Base-by-base conservation (phyloP, 2,797 vertebrate genomes). In the Pelobates cultripes region DNA sequence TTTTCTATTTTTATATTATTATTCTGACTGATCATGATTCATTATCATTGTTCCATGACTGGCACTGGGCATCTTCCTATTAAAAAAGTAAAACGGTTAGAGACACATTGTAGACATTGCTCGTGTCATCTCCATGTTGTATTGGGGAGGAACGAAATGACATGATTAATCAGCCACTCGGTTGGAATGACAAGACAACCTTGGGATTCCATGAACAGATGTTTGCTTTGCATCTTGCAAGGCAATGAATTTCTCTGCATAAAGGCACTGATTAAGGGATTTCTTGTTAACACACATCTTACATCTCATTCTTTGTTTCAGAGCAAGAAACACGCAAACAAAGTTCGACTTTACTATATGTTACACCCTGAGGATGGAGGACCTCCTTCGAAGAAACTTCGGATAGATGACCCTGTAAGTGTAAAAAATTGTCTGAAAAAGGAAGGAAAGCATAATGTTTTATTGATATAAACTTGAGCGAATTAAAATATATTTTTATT, bases 241-340 rank as follows among this genome's bases (percentile, higher is more conserved):
- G 47, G 43, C 42, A 43, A 51, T 69, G 76, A 74, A 78, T 75
- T n/a, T 64, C 66, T 79, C 12, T 44, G 43, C 28, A 60, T 74
- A 17, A 17, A 47, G 63, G 61, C 47, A 60, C 3, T 12, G 55
- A 64, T 64, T 68, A 40, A 64, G 12, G 45, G 63, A 14, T 12
- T 61, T 60, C 8, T 55, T 51, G n/a, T 43, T 67, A 17, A 63
- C 15, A 7, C 45, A 17, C 1, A 1, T 53, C 5, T 78, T 15
- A 73, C 47, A 74, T 28, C 28, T 3, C 45, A 28, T 10, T 42
- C 57, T 83, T 40, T n/a, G 2, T 73, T 70, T 28, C 80, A 92
- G 91, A 92, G 91, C 85, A 92, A 92, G 86, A 92, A 92, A 77
- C 91, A 92, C 72, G 91, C 90, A 45, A 92, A 92, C 80, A 92